Conservation (phyloP, 2,113 vertebrate species). For the Rattus norvegicus region DNA sequence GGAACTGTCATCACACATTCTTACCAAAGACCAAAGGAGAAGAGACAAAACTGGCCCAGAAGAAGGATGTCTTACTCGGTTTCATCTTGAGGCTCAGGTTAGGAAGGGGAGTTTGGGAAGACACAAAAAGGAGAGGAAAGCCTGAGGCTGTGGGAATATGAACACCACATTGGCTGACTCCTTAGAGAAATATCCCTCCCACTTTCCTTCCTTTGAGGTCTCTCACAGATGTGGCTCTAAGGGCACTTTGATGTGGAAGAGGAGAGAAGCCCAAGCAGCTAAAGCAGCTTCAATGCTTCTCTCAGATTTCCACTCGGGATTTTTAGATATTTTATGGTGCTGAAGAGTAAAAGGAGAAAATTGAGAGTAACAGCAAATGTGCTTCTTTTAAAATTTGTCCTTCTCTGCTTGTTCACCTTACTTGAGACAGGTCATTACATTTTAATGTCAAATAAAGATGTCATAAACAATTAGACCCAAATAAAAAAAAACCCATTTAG, state of each 20-base stretch:
- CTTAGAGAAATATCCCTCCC: background rate
- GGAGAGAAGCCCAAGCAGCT: background rate
- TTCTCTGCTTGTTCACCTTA: conserved; percentile 29
- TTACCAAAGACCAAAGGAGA: background rate
- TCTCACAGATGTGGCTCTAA: background rate
- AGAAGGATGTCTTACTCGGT: background rate
- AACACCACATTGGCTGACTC: background rate
- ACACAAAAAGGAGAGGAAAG: background rate
- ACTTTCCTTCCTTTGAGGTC: background rate
- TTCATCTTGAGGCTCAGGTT: background rate
- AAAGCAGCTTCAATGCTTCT: background rate
- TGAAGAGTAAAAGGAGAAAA: conserved; percentile 31
- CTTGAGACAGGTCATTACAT: conserved; percentile 54
- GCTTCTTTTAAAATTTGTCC: background rate
- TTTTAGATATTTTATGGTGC: conserved; percentile 26
- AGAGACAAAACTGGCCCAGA: background rate
- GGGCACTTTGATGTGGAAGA: background rate
- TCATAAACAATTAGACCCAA: conserved; percentile 59
- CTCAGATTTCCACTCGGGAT: background rate
- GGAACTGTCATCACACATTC: background rate
- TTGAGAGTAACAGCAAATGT: background rate
- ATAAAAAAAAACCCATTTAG: conserved; percentile 39
- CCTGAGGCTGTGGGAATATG: background rate
- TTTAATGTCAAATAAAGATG: conserved; percentile 69
- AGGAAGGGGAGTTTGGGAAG: background rate